These are phyloP conservation scores for Tetragonula clypearis DNA, from an alignment of 1,140 invertebrate genomes.

Conservation along the genomic window DNA sequence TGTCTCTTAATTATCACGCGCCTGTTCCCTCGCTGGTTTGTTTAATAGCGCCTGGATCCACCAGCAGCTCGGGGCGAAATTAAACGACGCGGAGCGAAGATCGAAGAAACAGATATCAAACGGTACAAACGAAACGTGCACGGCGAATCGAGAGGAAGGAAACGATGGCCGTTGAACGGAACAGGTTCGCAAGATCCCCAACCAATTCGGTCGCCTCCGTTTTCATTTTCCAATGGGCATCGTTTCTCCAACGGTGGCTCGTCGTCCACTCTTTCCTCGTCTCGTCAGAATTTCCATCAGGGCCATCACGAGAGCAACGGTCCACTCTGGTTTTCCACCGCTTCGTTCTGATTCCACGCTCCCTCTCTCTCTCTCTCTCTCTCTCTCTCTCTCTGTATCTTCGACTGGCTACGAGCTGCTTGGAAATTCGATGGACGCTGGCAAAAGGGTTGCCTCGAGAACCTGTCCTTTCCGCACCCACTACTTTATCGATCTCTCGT, in stretches of 20 bases:
- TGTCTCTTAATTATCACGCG: constrained; percentile 40
- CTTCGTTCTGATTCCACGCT: constrained; percentile 32
- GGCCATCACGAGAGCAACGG: not conserved
- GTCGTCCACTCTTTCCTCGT: constrained; percentile 44
- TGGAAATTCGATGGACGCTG: constrained; percentile 33
- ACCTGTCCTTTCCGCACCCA: not conserved
- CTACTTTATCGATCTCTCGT: constrained; percentile 30
- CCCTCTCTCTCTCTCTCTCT: not conserved
- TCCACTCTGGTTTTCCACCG: not conserved
- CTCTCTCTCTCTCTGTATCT: constrained; percentile 5
- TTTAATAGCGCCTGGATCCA: not conserved
- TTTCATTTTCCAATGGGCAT: constrained; percentile 7
- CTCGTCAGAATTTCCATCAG: constrained; percentile 39
- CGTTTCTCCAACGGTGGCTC: not conserved
- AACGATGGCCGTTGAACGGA: too few species aligned
- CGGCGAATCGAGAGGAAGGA: not conserved
- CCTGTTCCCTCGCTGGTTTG: constrained; percentile 1
- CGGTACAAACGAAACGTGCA: not conserved
- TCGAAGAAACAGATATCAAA: not conserved
- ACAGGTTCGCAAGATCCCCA: not conserved
- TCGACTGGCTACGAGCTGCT: not conserved
- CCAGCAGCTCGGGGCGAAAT: not conserved
- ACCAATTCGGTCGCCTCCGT: constrained; percentile 36
- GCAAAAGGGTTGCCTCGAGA: too few species aligned
- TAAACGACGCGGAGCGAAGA: not conserved